Base-by-base conservation (phyloP, 2,113 vertebrate genomes). In the Pelvicachromis taeniatus region DNA sequence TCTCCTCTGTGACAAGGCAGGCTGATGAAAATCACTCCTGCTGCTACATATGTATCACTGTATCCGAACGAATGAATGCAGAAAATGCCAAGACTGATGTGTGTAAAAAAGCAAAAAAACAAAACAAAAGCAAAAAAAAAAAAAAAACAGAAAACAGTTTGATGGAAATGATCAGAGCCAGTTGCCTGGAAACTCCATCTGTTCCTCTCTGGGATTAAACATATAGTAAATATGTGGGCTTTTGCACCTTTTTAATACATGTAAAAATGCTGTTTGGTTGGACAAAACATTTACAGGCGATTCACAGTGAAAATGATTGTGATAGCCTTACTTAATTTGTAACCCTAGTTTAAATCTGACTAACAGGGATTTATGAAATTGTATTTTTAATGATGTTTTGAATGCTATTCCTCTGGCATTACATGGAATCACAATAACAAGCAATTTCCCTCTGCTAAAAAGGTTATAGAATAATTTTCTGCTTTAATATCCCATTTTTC, bases 181-280 rank as follows among this genome's bases (percentile, higher is more conserved):
- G 92, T 95, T 95, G 95, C 93, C 84, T 89, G 80, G 89, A 89
- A 93, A 93, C 94, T 91, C 12, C 56, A 70, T 45, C 78, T 52
- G 31, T 86, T 85, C 77, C 45, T 42, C 61, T 84, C 58, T 3
- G 42, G 19, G 82, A 55, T 82, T 29, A 42, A 59, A 54, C n/a
- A 77, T 48, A 68, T 79, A 75, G 53, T 83, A 85, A 90, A 85
- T 77, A 40, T 82, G 63, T 16, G 42, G 8, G 7, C 45, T 61
- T 2, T 77, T 0, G 11, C 58, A 79, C 35, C 23, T 61, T 56
- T 80, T 48, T 29, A 29, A 53, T 81, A 35, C 5, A 17, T 14
- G 38, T 12, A 45, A 13, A 65, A 29, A 21, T 56, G 21, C 12
- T 79, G 13, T 29, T 29, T 58, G 23, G 19, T 19, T 58, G 16